Base-by-base conservation (phyloP, 2,797 vertebrate genomes). In the Acanthopagrus latus region DNA sequence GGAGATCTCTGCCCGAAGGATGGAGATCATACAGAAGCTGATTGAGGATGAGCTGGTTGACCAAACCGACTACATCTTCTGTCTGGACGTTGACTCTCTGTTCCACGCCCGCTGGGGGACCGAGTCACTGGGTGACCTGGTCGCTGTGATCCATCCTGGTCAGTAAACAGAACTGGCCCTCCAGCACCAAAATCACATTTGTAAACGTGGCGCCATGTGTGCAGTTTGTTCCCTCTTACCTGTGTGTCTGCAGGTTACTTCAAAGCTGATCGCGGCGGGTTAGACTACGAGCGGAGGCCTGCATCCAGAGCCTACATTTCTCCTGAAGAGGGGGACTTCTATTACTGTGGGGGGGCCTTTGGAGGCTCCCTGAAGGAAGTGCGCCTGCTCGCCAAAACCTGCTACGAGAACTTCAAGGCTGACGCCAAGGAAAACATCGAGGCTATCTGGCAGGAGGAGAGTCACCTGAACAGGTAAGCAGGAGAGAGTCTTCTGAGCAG, bases 371-470 rank as follows among this genome's bases (percentile, higher is more conserved):
- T 94, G 1, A 27, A 72, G 66, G 84, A 77, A 0, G 93, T 96
- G 0, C 91, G 82, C 0, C 86, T 87, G 33, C 72, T 96, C 6
- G 87, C 95, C 58, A 86, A 50, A 54, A 87, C 73, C 54, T 96
- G 96, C 81, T 86, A 92, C 43, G 52, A 43, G 73, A 83, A 87
- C 78, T 93, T 95, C 20, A 84, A 94, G 82, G 83, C 79, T 0
- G 96, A 97, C 46, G 92, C 95, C 41, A 84, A 81, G 65, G 91
- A 92, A 0, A 83, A 86, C 44, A 81, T 96, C n/a, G 87, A 95
- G 90, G 96, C 96, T 0, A 81, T 78, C 59, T 95, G 96, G 95
- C 95, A 95, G 69, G 96, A 96, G 64, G 96, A 97, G 81, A 96
- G 95, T 16, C 95, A 96, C 79, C 89, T 96, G 59, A 97, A 96